Percentiles rank a stretch among this genome's conserved stretches.
Conservation (phyloP, 2,113 vertebrate genomes). For the Sinosuthora webbiana region DNA sequence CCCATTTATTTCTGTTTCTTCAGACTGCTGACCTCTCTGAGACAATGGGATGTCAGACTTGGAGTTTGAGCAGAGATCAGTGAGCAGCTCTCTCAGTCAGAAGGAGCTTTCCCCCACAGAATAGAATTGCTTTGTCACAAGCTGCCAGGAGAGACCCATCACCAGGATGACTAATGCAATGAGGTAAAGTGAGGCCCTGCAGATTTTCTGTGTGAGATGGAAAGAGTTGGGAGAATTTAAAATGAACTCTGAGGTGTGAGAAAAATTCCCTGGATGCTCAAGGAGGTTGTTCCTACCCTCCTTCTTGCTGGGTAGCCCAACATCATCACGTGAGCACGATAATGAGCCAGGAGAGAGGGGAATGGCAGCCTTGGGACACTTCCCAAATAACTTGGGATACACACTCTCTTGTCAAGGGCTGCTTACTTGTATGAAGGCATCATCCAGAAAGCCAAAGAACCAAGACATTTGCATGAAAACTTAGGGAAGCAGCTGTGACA, state of each 20-base stretch:
- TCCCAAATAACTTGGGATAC: not conserved
- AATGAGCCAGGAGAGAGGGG: not conserved
- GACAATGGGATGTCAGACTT: not conserved
- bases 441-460: not conserved
- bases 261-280: not conserved
- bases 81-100: not conserved
- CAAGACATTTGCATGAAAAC: not conserved
- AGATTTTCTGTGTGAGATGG: not conserved
- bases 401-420: not conserved
- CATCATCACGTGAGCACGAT: rapidly evolving
- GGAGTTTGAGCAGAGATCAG: not conserved
- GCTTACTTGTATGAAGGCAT: not conserved
- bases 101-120: not conserved
- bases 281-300: not conserved
- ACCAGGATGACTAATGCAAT: not conserved
- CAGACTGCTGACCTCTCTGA: not conserved
- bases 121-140: not conserved
- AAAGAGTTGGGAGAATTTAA: not conserved
- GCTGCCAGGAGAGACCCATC: not conserved
- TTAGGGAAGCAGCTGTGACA: not conserved
- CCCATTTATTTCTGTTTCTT: not conserved
- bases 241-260: not conserved
- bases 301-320: not conserved
- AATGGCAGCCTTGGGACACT: not conserved
- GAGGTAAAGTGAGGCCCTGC: not conserved